These are phyloP conservation scores for Mormyrus lacerda DNA, from an alignment of 2,113 vertebrate genomes.

Conservation along the genomic window DNA sequence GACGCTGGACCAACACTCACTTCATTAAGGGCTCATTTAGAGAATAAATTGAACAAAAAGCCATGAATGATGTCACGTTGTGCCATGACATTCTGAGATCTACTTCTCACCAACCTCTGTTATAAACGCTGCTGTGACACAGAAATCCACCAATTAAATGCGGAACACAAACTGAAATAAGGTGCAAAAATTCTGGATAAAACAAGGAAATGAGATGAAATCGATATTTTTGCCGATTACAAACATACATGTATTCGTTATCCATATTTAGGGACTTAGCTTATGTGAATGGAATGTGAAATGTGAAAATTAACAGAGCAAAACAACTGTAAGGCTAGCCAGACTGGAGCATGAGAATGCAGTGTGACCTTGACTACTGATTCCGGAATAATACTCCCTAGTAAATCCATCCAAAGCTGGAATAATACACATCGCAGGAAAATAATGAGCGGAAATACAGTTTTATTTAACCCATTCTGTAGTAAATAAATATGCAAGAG, in stretches of 20 bases:
- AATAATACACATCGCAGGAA: not conserved
- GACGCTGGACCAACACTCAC: not conserved
- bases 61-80: not conserved
- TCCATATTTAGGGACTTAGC: not conserved
- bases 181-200: not conserved
- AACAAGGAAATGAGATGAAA: not conserved
- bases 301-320: not conserved
- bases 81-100: not conserved
- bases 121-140: not conserved
- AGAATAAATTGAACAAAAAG: not conserved
- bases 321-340: not conserved
- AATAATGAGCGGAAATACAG: not conserved
- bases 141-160: not conserved
- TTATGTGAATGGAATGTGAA: not conserved
- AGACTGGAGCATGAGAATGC: conserved; percentile 61
- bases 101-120: not conserved
- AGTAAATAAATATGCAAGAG: not conserved
- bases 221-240: not conserved
- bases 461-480: conserved; percentile 1
- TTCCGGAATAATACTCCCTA: conserved; percentile 53
- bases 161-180: not conserved
- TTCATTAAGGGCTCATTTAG: not conserved
- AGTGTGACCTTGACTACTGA: conserved; percentile 58
- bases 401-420: not conserved
- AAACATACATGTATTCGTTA: not conserved